Evolutionary conservation across 2,888 invertebrate species (phyloP).

Genomic region (Polia nebulosa): DNA sequence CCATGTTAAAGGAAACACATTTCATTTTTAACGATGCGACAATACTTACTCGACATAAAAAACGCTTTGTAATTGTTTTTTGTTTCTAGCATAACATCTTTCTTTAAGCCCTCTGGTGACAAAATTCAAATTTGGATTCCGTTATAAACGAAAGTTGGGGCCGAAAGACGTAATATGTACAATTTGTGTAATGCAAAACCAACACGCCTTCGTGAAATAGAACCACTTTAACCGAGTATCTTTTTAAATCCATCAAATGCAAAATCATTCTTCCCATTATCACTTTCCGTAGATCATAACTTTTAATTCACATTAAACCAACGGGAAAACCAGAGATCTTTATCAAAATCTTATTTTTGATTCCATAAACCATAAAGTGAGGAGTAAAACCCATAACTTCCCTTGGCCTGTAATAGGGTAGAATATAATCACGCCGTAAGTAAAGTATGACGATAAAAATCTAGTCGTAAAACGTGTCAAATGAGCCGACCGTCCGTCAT

Average conservation of each 20-base stretch:
- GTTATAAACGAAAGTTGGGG: no score
- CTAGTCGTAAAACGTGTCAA: slow-evolving; percentile 60
- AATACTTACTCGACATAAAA: slow-evolving; percentile 68
- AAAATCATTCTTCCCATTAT: slow-evolving; percentile 17
- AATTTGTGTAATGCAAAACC: no score
- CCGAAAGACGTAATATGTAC: neutral
- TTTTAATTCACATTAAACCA: slow-evolving; percentile 26
- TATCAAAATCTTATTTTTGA: slow-evolving; percentile 39
- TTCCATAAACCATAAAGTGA: slow-evolving; percentile 47
- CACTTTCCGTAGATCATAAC: slow-evolving; percentile 17
- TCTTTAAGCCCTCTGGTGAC: neutral
- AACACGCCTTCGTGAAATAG: no score
- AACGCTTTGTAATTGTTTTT: slow-evolving; percentile 45
- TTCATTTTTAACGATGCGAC: slow-evolving; percentile 82
- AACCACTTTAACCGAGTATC: no score
- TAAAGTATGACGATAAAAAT: slow-evolving; percentile 62
- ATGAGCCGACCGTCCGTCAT: slow-evolving; percentile 55
- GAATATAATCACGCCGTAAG: slow-evolving; percentile 57
- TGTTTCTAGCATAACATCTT: slow-evolving; percentile 20
- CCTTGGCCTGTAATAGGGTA: slow-evolving; percentile 36
- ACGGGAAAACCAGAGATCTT: slow-evolving; percentile 33
- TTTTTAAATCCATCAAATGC: slow-evolving; percentile 9
- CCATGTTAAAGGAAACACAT: slow-evolving; percentile 81
- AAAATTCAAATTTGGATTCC: no score
- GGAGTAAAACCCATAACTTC: slow-evolving; percentile 36